Percentiles rank a stretch among this genome's conserved stretches.
phyloP scores from a whole-genome alignment of 2,888 invertebrate genomes.

The Lathronympha strigana region DNA sequence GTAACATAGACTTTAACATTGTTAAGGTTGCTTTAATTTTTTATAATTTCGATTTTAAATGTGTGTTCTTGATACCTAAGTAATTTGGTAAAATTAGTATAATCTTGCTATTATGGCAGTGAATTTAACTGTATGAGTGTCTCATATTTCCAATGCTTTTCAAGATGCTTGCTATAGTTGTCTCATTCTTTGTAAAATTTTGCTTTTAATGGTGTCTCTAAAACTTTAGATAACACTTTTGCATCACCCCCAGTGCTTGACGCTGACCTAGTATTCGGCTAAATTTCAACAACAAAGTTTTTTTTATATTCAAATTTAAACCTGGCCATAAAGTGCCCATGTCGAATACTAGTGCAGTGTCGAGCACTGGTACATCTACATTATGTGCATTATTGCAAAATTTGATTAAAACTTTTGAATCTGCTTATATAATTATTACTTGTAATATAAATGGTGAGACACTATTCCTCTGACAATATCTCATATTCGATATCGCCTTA shows the following conservation, averaged over 20 bases:
- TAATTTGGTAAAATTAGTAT: conserved; percentile 29
- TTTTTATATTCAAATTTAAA: too few relatives aligned
- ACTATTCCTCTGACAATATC: conserved; percentile 1
- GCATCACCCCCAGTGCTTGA: too few relatives aligned
- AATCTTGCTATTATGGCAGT: conserved; percentile 20
- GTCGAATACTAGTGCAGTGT: too few relatives aligned
- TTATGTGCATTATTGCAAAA: too few relatives aligned
- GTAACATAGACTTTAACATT: conserved; percentile 53
- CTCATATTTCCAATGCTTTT: background rate
- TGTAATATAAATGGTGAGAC: background rate
- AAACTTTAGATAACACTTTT: too few relatives aligned
- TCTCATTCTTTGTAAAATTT: background rate
- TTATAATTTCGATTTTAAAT: conserved; percentile 42
- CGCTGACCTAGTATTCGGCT: too few relatives aligned
- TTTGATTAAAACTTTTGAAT: too few relatives aligned
- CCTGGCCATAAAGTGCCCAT: too few relatives aligned
- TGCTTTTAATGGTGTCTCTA: background rate
- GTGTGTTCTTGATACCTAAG: conserved; percentile 23
- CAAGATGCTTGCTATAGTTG: background rate
- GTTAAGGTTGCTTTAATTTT: conserved; percentile 44
- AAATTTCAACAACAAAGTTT: too few relatives aligned
- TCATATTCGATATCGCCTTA: background rate
- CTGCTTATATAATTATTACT: too few relatives aligned
- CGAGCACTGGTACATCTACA: too few relatives aligned
- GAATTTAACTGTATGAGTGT: background rate